Evolutionary conservation across 1,140 invertebrate species (phyloP).

Genomic region (Drosophila lini): DNA sequence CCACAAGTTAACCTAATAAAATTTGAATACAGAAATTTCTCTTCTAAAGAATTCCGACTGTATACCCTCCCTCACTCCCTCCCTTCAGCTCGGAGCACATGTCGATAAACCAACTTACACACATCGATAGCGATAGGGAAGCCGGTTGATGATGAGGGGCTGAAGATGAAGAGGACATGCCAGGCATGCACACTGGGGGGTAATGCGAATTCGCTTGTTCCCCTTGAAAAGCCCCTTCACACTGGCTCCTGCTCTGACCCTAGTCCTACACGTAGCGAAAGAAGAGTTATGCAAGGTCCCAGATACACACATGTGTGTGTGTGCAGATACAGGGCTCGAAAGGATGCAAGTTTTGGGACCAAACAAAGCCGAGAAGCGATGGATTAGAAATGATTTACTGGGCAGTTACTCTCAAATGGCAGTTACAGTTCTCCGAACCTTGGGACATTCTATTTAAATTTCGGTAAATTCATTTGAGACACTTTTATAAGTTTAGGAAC

Average conservation of each 20-base stretch:
- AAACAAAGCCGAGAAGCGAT: conserved; percentile 56
- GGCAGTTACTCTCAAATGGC: conserved; percentile 7
- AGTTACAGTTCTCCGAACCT: conserved; percentile 2
- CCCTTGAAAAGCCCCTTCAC: background rate
- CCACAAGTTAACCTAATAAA: background rate
- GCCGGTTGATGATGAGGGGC: conserved; percentile 3
- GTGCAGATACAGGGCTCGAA: conserved; percentile 39
- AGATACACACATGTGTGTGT: conserved; percentile 41
- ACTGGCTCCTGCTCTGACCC: conserved; percentile 17
- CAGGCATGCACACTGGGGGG: conserved; percentile 54
- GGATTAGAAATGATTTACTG: conserved; percentile 76
- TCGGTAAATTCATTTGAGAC: background rate
- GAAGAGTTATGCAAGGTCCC: conserved; percentile 75
- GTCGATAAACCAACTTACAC: conserved; percentile 61
- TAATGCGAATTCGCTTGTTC: conserved; percentile 36
- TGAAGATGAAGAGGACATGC: conserved; percentile 25
- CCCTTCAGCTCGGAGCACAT: conserved; percentile 30
- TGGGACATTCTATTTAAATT: background rate
- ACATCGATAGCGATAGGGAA: conserved; percentile 50
- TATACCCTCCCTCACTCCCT: conserved; percentile 2
- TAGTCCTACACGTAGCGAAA: conserved; percentile 49
- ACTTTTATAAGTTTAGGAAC: background rate
- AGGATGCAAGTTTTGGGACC: conserved; percentile 25
- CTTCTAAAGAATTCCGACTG: conserved; percentile 3
- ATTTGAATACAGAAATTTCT: background rate